Conservation (phyloP, 1,140 invertebrate species). For the Stenopsyche tienmushanensis region DNA sequence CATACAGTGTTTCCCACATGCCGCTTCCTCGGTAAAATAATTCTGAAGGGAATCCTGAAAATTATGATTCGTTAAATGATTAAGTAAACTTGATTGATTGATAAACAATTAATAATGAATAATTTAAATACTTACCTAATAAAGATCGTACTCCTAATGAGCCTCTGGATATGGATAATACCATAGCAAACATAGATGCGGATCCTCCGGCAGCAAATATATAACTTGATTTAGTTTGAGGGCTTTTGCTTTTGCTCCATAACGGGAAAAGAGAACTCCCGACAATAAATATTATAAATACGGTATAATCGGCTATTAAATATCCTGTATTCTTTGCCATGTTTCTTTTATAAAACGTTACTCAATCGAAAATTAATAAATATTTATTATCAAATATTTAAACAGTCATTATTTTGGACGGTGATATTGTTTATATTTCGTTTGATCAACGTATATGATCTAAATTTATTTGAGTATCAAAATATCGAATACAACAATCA, state of each 20-base stretch:
- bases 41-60: conserved; percentile 76
- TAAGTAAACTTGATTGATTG: background rate
- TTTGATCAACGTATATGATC: too few relatives aligned
- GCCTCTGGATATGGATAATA: conserved; percentile 78
- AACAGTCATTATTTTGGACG: too few relatives aligned
- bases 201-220: conserved; percentile 65
- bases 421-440: too few relatives aligned
- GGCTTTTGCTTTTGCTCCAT: conserved; percentile 68
- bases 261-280: conserved; percentile 71
- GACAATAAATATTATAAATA: conserved; percentile 71
- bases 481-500: too few relatives aligned
- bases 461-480: too few relatives aligned
- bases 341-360: too few relatives aligned
- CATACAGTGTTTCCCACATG: conserved; percentile 85
- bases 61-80: too few relatives aligned
- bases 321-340: conserved; percentile 58
- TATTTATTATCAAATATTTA: too few relatives aligned
- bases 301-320: conserved; percentile 70
- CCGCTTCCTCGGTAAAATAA: conserved; percentile 76
- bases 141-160: conserved; percentile 78
- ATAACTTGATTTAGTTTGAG: conserved; percentile 70
- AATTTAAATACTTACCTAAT: conserved; percentile 58
- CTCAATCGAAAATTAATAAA: background rate
- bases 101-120: background rate
- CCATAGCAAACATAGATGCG: conserved; percentile 77